Evolutionary conservation across 1,140 invertebrate species (phyloP).

Genomic region (Polypedilum pembai): DNA sequence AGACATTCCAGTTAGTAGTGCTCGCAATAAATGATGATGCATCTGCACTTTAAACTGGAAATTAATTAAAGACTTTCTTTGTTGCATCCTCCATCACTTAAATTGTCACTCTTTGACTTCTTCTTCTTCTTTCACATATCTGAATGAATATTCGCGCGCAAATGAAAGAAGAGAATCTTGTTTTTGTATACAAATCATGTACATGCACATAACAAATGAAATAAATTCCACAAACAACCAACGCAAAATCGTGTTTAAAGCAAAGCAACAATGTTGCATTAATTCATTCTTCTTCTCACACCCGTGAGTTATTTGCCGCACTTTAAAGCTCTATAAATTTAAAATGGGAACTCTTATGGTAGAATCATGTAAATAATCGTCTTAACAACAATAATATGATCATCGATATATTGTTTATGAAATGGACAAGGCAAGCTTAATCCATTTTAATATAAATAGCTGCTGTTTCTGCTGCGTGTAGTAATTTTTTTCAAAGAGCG

Average conservation of each 20-base stretch:
- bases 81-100: background rate
- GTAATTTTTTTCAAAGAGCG: background rate
- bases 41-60: background rate
- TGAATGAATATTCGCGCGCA: background rate
- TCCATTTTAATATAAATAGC: no score
- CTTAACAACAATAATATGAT: no score
- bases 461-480: background rate
- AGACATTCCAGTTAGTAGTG: no score
- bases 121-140: background rate
- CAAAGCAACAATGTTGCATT: no score
- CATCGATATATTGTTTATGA: no score
- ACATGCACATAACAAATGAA: constrained; percentile 4
- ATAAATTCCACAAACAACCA: background rate
- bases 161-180: background rate
- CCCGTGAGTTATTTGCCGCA: no score
- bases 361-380: no score
- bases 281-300: no score
- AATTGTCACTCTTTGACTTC: background rate
- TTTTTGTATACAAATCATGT: constrained; percentile 7
- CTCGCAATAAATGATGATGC: background rate
- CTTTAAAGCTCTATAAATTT: no score
- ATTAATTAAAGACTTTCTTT: background rate
- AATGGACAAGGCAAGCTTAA: no score
- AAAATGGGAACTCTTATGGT: no score
- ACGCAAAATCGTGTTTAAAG: no score